phyloP scores from a whole-genome alignment of 2,797 vertebrate species.

The Pygocentrus nattereri region DNA sequence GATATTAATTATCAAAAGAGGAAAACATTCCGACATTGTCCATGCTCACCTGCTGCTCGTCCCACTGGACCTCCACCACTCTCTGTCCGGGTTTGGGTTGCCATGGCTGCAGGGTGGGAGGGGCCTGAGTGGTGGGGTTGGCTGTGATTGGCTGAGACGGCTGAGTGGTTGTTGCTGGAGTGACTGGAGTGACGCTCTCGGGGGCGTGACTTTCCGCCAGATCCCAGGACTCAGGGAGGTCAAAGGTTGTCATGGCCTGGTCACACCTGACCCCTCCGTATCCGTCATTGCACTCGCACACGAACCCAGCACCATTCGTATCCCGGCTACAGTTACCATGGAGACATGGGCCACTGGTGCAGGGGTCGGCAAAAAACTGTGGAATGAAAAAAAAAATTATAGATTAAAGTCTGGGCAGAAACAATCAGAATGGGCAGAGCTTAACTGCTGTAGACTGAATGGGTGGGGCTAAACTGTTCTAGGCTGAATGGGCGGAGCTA shows the following conservation, averaged over 20 bases:
- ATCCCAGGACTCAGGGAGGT: conserved; percentile 73
- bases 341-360: conserved; percentile 94
- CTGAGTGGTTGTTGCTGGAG: conserved; percentile 73
- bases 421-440: no score
- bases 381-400: not conserved
- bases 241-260: conserved; percentile 68
- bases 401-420: not conserved
- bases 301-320: conserved; percentile 76
- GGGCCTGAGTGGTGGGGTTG: conserved; percentile 69
- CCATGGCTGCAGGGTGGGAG: conserved; percentile 86
- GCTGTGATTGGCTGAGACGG: conserved; percentile 70
- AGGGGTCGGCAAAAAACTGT: conserved; percentile 92
- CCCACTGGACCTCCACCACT: conserved; percentile 89
- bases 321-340: conserved; percentile 95
- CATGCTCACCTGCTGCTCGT: conserved; percentile 86
- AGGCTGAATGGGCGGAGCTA: no score
- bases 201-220: conserved; percentile 70
- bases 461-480: no score
- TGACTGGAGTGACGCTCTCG: conserved; percentile 77
- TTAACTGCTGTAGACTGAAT: no score
- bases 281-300: conserved; percentile 88
- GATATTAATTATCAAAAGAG: no score
- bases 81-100: conserved; percentile 91
- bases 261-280: conserved; percentile 88
- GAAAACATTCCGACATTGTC: no score